Percentiles rank a stretch among this genome's conserved stretches.
phyloP scores from a whole-genome alignment of 1,140 invertebrate genomes.

The Drosophila bocki region DNA sequence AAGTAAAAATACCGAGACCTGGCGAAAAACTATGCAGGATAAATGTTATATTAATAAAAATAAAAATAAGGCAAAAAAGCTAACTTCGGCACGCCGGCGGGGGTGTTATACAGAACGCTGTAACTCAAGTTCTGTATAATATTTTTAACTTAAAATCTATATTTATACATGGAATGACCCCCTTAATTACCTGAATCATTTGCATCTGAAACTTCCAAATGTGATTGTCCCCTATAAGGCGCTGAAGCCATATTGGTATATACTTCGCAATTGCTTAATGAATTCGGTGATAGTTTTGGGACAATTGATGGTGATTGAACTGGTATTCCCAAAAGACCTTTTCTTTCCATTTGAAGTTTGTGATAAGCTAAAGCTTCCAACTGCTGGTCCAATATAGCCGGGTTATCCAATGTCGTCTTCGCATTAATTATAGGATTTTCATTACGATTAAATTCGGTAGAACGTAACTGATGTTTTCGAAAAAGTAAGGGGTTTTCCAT shows the following conservation, averaged over 20 bases:
- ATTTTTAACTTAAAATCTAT: no score
- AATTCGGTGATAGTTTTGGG: constrained; percentile 35
- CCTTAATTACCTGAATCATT: not conserved
- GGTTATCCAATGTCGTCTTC: constrained; percentile 75
- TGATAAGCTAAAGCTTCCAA: constrained; percentile 80
- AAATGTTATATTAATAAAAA: no score
- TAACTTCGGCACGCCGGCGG: no score
- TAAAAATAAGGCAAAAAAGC: no score
- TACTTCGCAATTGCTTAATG: constrained; percentile 32
- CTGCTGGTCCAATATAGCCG: constrained; percentile 76
- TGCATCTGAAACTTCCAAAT: not conserved
- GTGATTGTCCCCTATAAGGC: not conserved
- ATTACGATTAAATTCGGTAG: constrained; percentile 7
- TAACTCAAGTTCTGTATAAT: no score
- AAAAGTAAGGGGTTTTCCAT: constrained; percentile 21
- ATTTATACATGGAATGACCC: no score
- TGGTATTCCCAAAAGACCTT: constrained; percentile 55
- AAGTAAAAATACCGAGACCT: no score
- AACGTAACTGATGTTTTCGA: constrained; percentile 35
- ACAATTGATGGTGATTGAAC: not conserved
- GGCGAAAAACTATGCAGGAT: no score
- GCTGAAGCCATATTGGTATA: constrained; percentile 32
- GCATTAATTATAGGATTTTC: constrained; percentile 22
- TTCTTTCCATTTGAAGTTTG: constrained; percentile 80
- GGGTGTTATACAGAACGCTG: no score